Conservation (phyloP, 2,113 vertebrate genomes). For the Oreochromis niloticus region DNA sequence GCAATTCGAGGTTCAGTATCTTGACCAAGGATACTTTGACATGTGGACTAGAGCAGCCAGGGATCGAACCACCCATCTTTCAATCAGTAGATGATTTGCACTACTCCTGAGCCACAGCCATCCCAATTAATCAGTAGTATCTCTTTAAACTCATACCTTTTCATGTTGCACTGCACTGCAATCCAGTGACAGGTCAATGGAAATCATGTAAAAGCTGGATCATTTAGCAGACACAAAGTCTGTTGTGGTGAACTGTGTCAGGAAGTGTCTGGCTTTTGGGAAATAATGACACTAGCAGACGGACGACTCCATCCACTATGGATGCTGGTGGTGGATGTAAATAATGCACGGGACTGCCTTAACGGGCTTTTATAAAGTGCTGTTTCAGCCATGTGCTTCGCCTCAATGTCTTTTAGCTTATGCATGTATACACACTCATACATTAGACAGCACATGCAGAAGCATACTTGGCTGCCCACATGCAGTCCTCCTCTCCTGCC, state of each 20-base stretch:
- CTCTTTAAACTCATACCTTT: neutral
- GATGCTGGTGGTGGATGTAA: slow-evolving; percentile 61
- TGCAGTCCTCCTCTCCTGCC: neutral
- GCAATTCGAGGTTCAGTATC: neutral
- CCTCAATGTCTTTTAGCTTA: slow-evolving; percentile 1
- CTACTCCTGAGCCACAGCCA: neutral
- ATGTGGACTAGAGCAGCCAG: neutral
- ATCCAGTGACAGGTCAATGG: neutral
- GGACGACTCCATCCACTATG: slow-evolving; percentile 13
- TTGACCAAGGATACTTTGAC: neutral
- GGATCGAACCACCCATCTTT: neutral
- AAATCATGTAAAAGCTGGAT: neutral
- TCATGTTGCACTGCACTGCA: neutral
- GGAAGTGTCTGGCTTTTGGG: slow-evolving; percentile 21
- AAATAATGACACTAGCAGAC: slow-evolving; percentile 26
- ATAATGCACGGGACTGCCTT: slow-evolving; percentile 60
- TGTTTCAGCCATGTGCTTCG: slow-evolving; percentile 29
- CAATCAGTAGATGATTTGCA: neutral
- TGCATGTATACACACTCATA: neutral
- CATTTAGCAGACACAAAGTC: slow-evolving; percentile 37
- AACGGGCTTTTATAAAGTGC: slow-evolving; percentile 54
- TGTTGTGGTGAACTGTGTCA: neutral
- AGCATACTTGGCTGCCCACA: slow-evolving; percentile 26
- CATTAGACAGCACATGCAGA: neutral
- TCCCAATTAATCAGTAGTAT: neutral